Base-by-base conservation (phyloP, 2,113 vertebrate species). In the Syngnathoides biaculeatus region DNA sequence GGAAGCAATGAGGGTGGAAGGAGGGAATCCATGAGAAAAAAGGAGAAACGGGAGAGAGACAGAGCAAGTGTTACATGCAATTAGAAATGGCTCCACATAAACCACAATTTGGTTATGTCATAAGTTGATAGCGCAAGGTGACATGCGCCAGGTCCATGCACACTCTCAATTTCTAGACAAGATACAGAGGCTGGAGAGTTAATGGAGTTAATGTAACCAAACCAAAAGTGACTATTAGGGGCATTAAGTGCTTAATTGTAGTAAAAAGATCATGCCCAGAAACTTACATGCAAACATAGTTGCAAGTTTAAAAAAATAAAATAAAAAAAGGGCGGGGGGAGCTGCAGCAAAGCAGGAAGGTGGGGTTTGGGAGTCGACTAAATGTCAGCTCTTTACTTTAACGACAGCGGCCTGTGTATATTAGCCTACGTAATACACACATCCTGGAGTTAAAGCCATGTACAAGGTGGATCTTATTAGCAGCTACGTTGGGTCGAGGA, bases 41-140 rank as follows among this genome's bases (percentile, higher is more conserved):
- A 87, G 80, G 74, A 80, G 76, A 77, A 69, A 89, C 77, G 79
- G 61, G 78, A 71, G 80, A 84, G 30, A 81, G 84, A 89, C 48
- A 83, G 87, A 84, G 86, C 86, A 82, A 93, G 80, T 92, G 91
- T 93, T 89, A 97, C 95, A 96, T 98, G 96, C 96, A 89, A 95
- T 97, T 98, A 96, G 89, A 89, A 57, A 92, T 91, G 90, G 90
- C 80, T 88, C 89, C 87, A 90, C 77, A 87, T 93, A 75, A 57
- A 74, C 74, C 79, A 92, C 79, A 88, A 87, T 87, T 84, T 77
- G 77, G 85, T 89, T 87, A 86, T 69, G 67, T 87, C 79, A 87
- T 75, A 84, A 84, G 77, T 78, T 42, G 74, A 67, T 59, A 62
- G 86, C 69, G 83, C 81, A 77, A 83, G 74, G 75, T 72, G 77